A percentile compares a stretch with the other conserved stretches of the same genome.
These are phyloP conservation scores for Dunckerocampus dactyliophorus DNA, from an alignment of 2,113 vertebrate species.

Conservation along the genomic window DNA sequence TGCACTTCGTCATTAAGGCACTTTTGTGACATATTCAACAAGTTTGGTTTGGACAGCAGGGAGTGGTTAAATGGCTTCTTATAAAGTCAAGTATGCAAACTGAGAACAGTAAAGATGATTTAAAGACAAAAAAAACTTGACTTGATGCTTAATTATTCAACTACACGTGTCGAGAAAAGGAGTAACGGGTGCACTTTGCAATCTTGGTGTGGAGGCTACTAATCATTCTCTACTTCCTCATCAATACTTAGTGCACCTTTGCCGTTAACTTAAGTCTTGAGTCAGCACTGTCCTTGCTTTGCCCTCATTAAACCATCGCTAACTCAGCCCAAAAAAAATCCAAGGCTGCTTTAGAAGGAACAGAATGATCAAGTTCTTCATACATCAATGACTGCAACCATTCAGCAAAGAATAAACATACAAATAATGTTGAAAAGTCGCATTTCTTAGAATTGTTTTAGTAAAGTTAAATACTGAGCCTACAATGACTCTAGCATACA, in stretches of 20 bases:
- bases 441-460: background rate
- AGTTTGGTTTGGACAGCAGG: constrained; percentile 20
- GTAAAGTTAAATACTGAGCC: background rate
- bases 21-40: constrained; percentile 7
- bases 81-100: constrained; percentile 25
- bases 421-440: background rate
- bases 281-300: constrained; percentile 45
- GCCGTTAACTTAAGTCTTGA: constrained; percentile 29
- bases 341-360: constrained; percentile 14
- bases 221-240: constrained; percentile 44
- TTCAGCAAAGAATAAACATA: background rate
- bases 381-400: background rate
- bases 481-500: background rate
- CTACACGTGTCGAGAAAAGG: background rate
- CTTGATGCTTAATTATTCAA: background rate
- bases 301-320: constrained; percentile 50
- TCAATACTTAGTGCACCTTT: constrained; percentile 38
- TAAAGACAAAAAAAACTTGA: background rate
- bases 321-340: constrained; percentile 39
- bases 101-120: background rate
- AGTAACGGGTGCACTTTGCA: constrained; percentile 1
- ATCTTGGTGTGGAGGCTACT: constrained; percentile 21
- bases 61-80: constrained; percentile 13
- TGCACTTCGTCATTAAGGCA: background rate
- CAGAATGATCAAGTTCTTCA: background rate